phyloP scores from a whole-genome alignment of 2,113 vertebrate species.

The Holacanthus passer region DNA sequence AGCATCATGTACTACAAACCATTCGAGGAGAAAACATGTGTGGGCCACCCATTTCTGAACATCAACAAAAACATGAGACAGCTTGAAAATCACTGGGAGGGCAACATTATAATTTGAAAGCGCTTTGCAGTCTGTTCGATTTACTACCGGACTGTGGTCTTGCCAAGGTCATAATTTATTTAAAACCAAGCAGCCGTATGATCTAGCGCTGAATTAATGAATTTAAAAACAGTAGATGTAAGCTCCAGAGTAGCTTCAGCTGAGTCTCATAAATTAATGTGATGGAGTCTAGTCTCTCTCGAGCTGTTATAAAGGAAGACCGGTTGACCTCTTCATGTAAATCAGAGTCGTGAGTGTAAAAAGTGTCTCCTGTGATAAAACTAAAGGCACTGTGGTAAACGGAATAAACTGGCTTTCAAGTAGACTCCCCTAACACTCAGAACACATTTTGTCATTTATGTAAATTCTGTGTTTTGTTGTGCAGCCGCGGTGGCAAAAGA shows the following conservation, averaged over 20 bases:
- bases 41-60: not conserved
- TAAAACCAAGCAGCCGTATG: constrained; percentile 38
- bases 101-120: constrained; percentile 48
- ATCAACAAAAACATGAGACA: constrained; percentile 16
- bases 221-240: constrained; percentile 12
- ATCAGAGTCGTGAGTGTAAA: constrained; percentile 8
- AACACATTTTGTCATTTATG: constrained; percentile 18
- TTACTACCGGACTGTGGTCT: constrained; percentile 32
- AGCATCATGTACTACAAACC: not conserved
- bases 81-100: constrained; percentile 31
- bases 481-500: not conserved
- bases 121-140: constrained; percentile 34
- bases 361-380: constrained; percentile 21
- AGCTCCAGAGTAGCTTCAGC: constrained; percentile 1
- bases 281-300: constrained; percentile 15
- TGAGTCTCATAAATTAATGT: constrained; percentile 26
- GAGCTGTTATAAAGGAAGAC: constrained; percentile 6
- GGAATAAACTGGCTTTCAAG: constrained; percentile 14
- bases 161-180: constrained; percentile 62
- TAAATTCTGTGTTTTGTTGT: constrained; percentile 1
- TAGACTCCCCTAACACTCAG: not conserved
- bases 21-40: not conserved
- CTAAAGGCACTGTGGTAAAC: constrained; percentile 8
- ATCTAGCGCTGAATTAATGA: constrained; percentile 57
- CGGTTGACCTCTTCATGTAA: constrained; percentile 23